phyloP scores from a whole-genome alignment of 2,888 invertebrate species.

The Cephus sareptanus region DNA sequence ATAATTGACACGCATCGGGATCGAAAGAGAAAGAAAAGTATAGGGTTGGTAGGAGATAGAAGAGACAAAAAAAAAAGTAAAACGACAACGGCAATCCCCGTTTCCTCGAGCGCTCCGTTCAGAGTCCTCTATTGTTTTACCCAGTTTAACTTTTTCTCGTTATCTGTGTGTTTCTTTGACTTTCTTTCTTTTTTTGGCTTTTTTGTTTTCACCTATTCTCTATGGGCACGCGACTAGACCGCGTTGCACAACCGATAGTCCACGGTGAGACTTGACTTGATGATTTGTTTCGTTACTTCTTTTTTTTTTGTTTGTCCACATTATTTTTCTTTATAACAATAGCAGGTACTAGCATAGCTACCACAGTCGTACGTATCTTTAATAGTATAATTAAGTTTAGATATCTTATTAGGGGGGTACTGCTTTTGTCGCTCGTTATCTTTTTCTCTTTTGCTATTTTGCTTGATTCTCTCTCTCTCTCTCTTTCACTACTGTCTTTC shows the following conservation, averaged over 20 bases:
- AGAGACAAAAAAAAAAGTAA: too few species aligned
- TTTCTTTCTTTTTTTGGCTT: too few species aligned
- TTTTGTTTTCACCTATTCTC: too few species aligned
- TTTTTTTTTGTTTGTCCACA: slow-evolving; percentile 9
- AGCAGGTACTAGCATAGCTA: slow-evolving; percentile 69
- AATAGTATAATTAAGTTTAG: slow-evolving; percentile 62
- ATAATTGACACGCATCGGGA: too few species aligned
- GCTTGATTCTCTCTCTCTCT: slow-evolving; percentile 15
- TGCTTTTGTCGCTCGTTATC: slow-evolving; percentile 18
- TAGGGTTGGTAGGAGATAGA: too few species aligned
- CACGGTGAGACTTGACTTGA: background rate
- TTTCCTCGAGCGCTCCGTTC: background rate
- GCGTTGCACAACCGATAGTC: slow-evolving; percentile 4
- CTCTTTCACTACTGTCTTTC: slow-evolving; percentile 10
- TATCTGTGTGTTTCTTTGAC: background rate
- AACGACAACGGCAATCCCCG: too few species aligned
- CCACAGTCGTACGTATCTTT: slow-evolving; percentile 68
- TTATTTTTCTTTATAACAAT: slow-evolving; percentile 57
- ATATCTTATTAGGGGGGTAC: slow-evolving; percentile 54
- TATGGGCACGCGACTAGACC: background rate
- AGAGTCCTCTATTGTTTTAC: background rate
- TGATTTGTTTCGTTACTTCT: slow-evolving; percentile 15
- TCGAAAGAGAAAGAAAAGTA: too few species aligned
- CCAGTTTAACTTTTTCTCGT: too few species aligned
- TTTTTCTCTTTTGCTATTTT: too few species aligned